These are phyloP conservation scores for Epinotia bilunana DNA, from an alignment of 2,888 invertebrate species.

Conservation along the genomic window DNA sequence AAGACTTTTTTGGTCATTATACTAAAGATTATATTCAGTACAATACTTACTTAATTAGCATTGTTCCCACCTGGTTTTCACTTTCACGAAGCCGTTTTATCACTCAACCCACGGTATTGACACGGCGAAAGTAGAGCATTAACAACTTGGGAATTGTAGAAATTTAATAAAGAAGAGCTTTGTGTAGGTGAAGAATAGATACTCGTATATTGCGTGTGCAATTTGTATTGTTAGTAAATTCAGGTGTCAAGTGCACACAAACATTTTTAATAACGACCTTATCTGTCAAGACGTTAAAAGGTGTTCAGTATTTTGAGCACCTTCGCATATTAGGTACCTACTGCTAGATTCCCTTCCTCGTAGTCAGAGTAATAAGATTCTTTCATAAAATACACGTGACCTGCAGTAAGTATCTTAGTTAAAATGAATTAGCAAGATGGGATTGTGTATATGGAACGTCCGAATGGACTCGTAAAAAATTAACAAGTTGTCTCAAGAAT, in stretches of 20 bases:
- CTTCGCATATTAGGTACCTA: neutral
- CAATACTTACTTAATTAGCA: slow-evolving; percentile 22
- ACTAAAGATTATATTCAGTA: neutral
- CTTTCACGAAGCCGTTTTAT: slow-evolving; percentile 2
- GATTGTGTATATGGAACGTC: no score
- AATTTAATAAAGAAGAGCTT: neutral
- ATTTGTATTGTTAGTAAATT: no score
- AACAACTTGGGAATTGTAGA: neutral
- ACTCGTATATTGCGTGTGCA: no score
- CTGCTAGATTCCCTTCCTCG: no score
- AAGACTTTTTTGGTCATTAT: neutral
- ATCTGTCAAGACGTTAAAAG: neutral
- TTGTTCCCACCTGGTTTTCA: slow-evolving; percentile 12
- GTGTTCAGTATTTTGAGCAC: neutral
- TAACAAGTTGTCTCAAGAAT: no score
- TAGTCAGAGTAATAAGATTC: no score
- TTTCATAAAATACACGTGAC: no score
- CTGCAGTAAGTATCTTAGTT: no score
- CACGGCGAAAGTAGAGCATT: slow-evolving; percentile 17
- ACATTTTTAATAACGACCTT: neutral
- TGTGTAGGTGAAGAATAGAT: neutral
- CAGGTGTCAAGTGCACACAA: neutral
- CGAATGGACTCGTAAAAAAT: no score
- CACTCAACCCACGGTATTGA: slow-evolving; percentile 23
- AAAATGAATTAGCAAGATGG: no score